Percentiles rank a stretch among this genome's conserved stretches.
Evolutionary conservation across 2,888 invertebrate genomes (phyloP).

Genomic region (Abscondita cerata): DNA sequence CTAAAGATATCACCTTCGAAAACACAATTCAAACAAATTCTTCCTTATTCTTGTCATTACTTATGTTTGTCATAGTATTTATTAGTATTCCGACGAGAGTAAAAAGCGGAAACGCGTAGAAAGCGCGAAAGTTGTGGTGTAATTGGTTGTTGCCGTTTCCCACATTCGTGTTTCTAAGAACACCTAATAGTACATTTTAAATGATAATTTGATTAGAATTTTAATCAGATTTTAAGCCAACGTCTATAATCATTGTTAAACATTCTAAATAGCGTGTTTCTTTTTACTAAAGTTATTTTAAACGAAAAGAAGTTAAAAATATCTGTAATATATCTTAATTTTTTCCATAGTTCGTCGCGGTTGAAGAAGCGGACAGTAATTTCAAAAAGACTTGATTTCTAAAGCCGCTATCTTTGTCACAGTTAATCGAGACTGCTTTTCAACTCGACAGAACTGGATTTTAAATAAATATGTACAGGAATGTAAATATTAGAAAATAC

Average conservation of each 20-base stretch:
- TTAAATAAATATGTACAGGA: constrained; percentile 39
- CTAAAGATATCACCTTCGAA: no score
- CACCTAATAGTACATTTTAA: constrained; percentile 26
- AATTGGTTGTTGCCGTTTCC: constrained; percentile 35
- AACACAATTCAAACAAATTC: constrained; percentile 22
- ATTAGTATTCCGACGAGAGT: constrained; percentile 31
- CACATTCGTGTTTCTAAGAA: constrained; percentile 32
- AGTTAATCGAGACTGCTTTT: constrained; percentile 30
- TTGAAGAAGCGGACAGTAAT: constrained; percentile 16
- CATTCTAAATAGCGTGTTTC: no score
- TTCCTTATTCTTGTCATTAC: constrained; percentile 35
- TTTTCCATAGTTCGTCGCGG: constrained; percentile 29
- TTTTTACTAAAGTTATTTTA: no score
- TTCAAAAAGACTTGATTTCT: neutral
- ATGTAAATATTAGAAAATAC: constrained; percentile 39
- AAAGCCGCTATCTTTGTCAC: constrained; percentile 30
- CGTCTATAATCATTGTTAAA: no score
- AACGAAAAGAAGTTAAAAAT: neutral
- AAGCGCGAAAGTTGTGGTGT: constrained; percentile 34
- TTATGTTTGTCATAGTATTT: constrained; percentile 32
- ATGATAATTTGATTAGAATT: constrained; percentile 18
- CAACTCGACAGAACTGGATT: constrained; percentile 35
- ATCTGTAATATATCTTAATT: constrained; percentile 3
- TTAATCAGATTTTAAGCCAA: constrained; percentile 16
- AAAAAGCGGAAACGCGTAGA: constrained; percentile 37